Conservation (phyloP, 1,140 invertebrate species). For the Aphis gossypii region DNA sequence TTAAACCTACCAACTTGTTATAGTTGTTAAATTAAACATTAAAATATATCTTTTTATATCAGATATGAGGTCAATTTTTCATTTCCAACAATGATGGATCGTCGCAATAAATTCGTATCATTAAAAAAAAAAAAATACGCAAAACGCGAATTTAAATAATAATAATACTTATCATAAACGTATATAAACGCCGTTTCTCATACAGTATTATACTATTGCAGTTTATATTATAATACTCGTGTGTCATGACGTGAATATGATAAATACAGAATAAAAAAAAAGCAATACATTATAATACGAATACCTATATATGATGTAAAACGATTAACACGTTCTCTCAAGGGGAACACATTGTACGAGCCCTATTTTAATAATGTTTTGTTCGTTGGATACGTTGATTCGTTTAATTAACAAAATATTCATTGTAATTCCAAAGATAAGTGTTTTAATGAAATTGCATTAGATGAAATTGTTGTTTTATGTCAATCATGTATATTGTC, state of each 20-base stretch:
- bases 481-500: neutral
- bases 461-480: neutral
- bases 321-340: neutral
- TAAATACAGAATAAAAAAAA: no score
- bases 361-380: neutral
- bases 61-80: neutral
- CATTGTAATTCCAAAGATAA: neutral
- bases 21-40: neutral
- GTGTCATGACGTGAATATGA: no score
- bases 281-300: neutral
- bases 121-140: no score
- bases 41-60: neutral
- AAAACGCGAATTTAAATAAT: neutral
- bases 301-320: neutral
- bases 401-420: neutral
- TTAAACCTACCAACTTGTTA: neutral
- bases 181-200: neutral
- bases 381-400: neutral
- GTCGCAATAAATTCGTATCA: neutral
- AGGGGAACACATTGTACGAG: neutral
- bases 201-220: no score
- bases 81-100: neutral
- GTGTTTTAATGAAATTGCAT: neutral
- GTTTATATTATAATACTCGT: no score
- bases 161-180: neutral